Percentiles rank a stretch among this genome's conserved stretches.
Evolutionary conservation across 2,888 invertebrate species (phyloP).

Genomic region (Darwinula stevensoni): DNA sequence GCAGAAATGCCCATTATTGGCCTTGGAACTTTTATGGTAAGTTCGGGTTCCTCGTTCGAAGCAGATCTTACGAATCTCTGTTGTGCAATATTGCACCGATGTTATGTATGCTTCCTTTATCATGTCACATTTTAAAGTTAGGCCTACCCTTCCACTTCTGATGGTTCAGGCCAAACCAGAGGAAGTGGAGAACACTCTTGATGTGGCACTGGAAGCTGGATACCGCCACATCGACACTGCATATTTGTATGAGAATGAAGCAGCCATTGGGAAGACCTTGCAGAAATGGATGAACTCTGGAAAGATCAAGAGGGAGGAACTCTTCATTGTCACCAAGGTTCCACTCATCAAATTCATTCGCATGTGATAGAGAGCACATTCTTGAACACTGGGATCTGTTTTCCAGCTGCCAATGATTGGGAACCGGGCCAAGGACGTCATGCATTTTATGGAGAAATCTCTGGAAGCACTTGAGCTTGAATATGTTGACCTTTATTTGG

Average conservation of each 20-base stretch:
- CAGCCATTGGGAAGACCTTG: slow-evolving; percentile 37
- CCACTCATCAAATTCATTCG: not conserved
- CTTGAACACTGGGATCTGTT: slow-evolving; percentile 6
- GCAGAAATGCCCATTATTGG: no score
- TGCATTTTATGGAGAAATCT: slow-evolving; percentile 33
- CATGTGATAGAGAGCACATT: slow-evolving; percentile 1
- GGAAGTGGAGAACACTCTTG: slow-evolving; percentile 33
- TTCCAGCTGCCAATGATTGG: slow-evolving; percentile 20
- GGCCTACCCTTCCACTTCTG: no score
- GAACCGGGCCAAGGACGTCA: slow-evolving; percentile 29
- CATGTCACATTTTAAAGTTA: no score
- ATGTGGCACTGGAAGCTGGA: slow-evolving; percentile 36
- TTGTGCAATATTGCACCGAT: no score
- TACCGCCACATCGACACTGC: slow-evolving; percentile 62
- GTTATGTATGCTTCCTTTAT: no score
- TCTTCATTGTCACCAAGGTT: slow-evolving; percentile 59
- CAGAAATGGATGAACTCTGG: slow-evolving; percentile 35
- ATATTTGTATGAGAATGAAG: slow-evolving; percentile 42
- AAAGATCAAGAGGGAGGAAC: slow-evolving; percentile 35
- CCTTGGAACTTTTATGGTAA: no score
- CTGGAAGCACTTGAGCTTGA: slow-evolving; percentile 36
- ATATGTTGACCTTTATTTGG: slow-evolving; percentile 50
- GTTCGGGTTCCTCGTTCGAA: no score
- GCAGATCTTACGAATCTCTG: no score
- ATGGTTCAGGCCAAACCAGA: slow-evolving; percentile 15